phyloP scores from a whole-genome alignment of 2,797 vertebrate species.

The Danio jaintianensis region DNA sequence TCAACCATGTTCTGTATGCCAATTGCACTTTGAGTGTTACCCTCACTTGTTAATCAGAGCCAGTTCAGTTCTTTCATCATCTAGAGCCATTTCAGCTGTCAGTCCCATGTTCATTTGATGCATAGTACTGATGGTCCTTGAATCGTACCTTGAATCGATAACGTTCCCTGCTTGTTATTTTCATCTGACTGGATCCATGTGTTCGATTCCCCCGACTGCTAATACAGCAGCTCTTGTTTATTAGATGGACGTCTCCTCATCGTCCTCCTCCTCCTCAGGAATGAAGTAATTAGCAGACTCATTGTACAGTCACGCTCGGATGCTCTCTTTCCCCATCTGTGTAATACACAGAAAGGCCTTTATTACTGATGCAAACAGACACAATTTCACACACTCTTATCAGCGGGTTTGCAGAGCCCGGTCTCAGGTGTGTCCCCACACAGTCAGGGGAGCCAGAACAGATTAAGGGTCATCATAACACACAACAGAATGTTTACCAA shows the following conservation, averaged over 20 bases:
- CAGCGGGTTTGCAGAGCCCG: constrained; percentile 57
- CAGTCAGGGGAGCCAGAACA: constrained; percentile 41
- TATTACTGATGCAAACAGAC: constrained; percentile 56
- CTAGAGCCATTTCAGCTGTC: not conserved
- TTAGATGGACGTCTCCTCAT: constrained; percentile 57
- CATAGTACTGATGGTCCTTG: not conserved
- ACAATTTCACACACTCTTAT: constrained; percentile 60
- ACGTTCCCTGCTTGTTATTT: constrained; percentile 9
- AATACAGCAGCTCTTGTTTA: constrained; percentile 61
- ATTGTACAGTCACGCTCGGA: constrained; percentile 75
- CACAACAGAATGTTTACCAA: constrained; percentile 54
- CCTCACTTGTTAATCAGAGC: constrained; percentile 29
- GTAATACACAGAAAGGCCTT: constrained; percentile 57
- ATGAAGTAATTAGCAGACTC: constrained; percentile 72
- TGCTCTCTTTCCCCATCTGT: constrained; percentile 71
- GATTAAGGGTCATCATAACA: constrained; percentile 57
- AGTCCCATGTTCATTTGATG: not conserved
- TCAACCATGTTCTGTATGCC: not conserved
- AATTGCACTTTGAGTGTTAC: constrained; percentile 24
- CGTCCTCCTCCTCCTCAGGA: constrained; percentile 51
- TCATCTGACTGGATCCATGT: constrained; percentile 8
- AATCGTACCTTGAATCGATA: constrained; percentile 16
- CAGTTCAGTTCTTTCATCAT: not conserved
- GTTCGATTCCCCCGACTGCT: constrained; percentile 37
- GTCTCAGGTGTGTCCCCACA: constrained; percentile 51